phyloP scores from a whole-genome alignment of 2,797 vertebrate species.

The Gobionotothen gibberifrons region DNA sequence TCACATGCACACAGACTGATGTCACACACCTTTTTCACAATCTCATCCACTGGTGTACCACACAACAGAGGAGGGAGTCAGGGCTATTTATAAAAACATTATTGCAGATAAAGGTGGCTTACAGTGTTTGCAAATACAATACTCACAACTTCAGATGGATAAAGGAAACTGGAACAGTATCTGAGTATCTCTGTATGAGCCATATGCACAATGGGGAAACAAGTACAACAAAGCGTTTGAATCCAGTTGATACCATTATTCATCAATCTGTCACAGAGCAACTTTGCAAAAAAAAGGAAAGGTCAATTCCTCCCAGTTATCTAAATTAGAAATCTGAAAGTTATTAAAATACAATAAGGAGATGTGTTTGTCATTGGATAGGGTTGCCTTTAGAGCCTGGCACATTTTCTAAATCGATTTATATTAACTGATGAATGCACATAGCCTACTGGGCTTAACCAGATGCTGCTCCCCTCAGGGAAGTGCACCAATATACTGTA shows the following conservation, averaged over 20 bases:
- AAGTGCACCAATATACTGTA: not conserved
- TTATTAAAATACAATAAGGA: not conserved
- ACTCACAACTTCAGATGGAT: constrained; percentile 49
- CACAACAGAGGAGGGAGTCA: constrained; percentile 39
- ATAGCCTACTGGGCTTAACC: not conserved
- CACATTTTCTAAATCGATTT: not conserved
- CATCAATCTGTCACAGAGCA: constrained; percentile 20
- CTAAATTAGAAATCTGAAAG: not conserved
- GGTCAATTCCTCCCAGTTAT: not conserved
- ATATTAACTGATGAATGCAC: constrained; percentile 4
- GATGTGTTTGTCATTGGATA: not conserved
- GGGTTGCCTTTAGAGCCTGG: not conserved
- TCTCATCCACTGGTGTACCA: constrained; percentile 46
- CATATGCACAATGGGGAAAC: constrained; percentile 18
- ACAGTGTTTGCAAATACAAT: constrained; percentile 69
- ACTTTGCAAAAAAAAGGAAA: not conserved
- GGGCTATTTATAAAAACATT: constrained; percentile 72
- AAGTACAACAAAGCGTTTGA: constrained; percentile 31
- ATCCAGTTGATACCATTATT: constrained; percentile 29
- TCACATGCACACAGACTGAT: constrained; percentile 71
- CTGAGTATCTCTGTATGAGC: constrained; percentile 32
- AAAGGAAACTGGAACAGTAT: constrained; percentile 60
- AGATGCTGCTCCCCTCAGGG: constrained; percentile 2
- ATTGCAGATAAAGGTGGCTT: constrained; percentile 62
- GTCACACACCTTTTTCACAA: constrained; percentile 69